Conservation (phyloP, 2,797 vertebrate genomes). For the Kryptopterus vitreolus region DNA sequence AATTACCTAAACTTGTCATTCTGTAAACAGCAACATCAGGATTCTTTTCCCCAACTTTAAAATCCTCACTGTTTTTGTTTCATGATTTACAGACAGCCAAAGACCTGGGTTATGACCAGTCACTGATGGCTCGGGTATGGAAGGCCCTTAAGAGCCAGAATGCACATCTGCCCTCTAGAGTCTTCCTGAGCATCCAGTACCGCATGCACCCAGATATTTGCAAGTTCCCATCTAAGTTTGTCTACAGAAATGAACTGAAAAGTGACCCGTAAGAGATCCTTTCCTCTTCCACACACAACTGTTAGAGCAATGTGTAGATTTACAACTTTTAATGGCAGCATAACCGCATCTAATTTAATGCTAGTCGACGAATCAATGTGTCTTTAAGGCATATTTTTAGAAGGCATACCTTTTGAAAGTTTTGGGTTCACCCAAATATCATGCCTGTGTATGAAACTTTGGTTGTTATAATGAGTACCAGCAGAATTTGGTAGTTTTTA, state of each 20-base stretch:
- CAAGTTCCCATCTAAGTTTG: slow-evolving; percentile 80
- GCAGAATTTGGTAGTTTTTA: too few species aligned
- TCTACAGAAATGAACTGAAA: slow-evolving; percentile 73
- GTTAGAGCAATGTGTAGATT: too few species aligned
- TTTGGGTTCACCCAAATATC: background rate
- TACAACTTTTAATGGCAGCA: too few species aligned
- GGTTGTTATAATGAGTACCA: too few species aligned
- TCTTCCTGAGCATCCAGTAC: slow-evolving; percentile 80
- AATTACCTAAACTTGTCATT: background rate
- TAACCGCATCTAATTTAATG: background rate
- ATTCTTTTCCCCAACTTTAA: background rate
- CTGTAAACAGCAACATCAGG: background rate
- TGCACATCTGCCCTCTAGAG: slow-evolving; percentile 52
- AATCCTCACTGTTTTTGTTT: background rate
- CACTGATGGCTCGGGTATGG: slow-evolving; percentile 80
- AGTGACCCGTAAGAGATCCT: slow-evolving; percentile 71
- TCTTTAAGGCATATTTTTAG: too few species aligned
- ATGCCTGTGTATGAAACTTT: background rate
- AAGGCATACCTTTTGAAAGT: background rate
- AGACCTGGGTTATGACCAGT: slow-evolving; percentile 79
- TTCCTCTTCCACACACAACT: background rate
- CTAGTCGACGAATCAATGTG: background rate
- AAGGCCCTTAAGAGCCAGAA: slow-evolving; percentile 63
- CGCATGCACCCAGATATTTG: slow-evolving; percentile 88
- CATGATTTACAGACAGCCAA: slow-evolving; percentile 74